Evolutionary conservation across 2,797 vertebrate species (phyloP).

Genomic region (Hippocampus kuda): DNA sequence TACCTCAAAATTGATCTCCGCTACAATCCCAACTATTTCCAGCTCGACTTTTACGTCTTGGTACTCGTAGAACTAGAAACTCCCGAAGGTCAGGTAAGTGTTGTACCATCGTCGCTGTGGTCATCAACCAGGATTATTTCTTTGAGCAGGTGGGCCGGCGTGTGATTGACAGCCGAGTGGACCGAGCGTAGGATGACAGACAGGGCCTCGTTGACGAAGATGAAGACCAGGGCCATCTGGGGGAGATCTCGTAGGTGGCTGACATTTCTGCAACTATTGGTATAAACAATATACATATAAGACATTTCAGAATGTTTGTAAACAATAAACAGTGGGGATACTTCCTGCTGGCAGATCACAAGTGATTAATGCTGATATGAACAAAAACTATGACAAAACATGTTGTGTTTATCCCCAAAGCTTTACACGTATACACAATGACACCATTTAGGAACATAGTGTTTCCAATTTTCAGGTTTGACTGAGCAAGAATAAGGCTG

Average conservation of each 20-base stretch:
- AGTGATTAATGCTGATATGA: neutral
- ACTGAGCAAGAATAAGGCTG: no score
- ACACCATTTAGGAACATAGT: no score
- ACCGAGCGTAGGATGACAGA: constrained; percentile 93
- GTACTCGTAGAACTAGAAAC: neutral
- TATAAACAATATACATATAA: constrained; percentile 8
- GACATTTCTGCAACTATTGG: constrained; percentile 81
- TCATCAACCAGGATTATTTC: constrained; percentile 96
- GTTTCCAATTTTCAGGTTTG: no score
- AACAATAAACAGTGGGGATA: no score
- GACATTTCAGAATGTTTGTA: neutral
- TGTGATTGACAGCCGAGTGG: constrained; percentile 93
- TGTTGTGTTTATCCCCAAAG: no score
- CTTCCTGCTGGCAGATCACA: neutral
- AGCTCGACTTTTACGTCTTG: neutral
- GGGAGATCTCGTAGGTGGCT: constrained; percentile 84
- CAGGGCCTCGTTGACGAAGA: constrained; percentile 95
- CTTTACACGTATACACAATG: no score
- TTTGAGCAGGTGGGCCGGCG: constrained; percentile 85
- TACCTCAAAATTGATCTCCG: neutral
- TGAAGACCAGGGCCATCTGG: constrained; percentile 94
- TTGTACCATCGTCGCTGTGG: constrained; percentile 87
- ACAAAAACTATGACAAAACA: no score
- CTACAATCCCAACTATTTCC: neutral
- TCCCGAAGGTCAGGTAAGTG: neutral